Conservation (phyloP, 2,797 vertebrate species). For the Gadopsis bispinosus region DNA sequence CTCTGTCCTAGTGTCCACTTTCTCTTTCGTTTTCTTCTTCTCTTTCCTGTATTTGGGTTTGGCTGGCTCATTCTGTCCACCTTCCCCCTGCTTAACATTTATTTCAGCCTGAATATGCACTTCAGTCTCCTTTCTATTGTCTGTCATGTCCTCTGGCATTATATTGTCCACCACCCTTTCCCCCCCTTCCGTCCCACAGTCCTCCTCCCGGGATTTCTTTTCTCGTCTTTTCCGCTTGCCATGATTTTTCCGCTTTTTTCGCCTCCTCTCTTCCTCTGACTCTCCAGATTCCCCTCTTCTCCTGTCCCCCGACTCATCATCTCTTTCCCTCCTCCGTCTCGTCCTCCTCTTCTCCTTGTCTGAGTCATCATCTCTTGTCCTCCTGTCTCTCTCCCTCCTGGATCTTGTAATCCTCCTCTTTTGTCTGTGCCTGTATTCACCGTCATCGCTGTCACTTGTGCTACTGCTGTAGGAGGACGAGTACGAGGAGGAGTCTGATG, state of each 20-base stretch:
- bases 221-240: constrained; percentile 49
- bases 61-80: constrained; percentile 48
- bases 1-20: constrained; percentile 84
- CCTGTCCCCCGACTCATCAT: constrained; percentile 43
- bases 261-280: constrained; percentile 45
- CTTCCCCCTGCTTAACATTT: constrained; percentile 49
- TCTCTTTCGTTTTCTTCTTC: constrained; percentile 83
- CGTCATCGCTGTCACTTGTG: constrained; percentile 68
- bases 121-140: constrained; percentile 60
- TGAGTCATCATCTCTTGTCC: constrained; percentile 55
- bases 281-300: constrained; percentile 63
- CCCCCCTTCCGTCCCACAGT: constrained; percentile 36
- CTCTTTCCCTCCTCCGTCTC: constrained; percentile 39
- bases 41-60: constrained; percentile 84
- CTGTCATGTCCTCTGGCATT: constrained; percentile 42
- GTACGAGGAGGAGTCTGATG: constrained; percentile 54
- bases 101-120: constrained; percentile 61
- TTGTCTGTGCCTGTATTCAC: constrained; percentile 56
- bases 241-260: constrained; percentile 44
- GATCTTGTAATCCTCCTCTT: constrained; percentile 54
- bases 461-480: constrained; percentile 66
- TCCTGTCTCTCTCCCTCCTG: constrained; percentile 48
- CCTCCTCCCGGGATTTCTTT: constrained; percentile 34
- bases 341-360: constrained; percentile 58
- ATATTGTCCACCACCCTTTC: constrained; percentile 36